Percentiles rank a stretch among this genome's conserved stretches.
Evolutionary conservation across 2,888 invertebrate genomes (phyloP).

Genomic region (Phytoseiulus persimilis): DNA sequence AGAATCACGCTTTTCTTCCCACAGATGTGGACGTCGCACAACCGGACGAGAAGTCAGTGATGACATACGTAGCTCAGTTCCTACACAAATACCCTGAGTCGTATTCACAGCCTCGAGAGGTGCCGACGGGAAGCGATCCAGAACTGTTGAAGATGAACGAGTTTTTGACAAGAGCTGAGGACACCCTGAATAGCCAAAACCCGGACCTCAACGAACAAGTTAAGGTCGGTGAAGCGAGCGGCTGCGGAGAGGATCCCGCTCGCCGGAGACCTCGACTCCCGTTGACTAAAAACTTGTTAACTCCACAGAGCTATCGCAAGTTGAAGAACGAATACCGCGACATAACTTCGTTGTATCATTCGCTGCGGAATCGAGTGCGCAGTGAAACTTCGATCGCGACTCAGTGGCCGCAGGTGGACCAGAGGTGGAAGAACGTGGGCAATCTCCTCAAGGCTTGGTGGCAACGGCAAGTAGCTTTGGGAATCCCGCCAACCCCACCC

Average conservation of each 20-base stretch:
- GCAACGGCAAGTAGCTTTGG: not conserved
- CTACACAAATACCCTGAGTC: constrained; percentile 64
- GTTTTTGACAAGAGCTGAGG: constrained; percentile 17
- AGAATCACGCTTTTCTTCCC: not conserved
- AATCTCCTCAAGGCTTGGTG: constrained; percentile 34
- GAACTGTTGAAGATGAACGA: constrained; percentile 13
- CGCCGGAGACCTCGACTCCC: not conserved
- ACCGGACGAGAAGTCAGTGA: constrained; percentile 92
- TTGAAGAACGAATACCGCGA: constrained; percentile 18
- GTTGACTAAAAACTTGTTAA: too few relatives aligned
- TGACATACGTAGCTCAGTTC: constrained; percentile 97
- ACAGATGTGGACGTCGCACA: constrained; percentile 82
- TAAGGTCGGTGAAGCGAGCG: not conserved
- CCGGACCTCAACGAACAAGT: constrained; percentile 32
- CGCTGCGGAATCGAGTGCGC: constrained; percentile 23
- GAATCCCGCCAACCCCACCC: not conserved
- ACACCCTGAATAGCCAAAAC: constrained; percentile 6
- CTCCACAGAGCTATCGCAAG: constrained; percentile 11
- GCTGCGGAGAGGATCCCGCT: not conserved
- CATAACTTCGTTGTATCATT: not conserved
- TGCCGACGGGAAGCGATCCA: constrained; percentile 67
- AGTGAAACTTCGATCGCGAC: constrained; percentile 27
- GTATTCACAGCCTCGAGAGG: constrained; percentile 39
- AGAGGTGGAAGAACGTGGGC: constrained; percentile 29
- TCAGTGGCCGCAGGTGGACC: constrained; percentile 23